Evolutionary conservation across 1,140 invertebrate genomes (phyloP).

Genomic region (Ceratosolen solmsi): DNA sequence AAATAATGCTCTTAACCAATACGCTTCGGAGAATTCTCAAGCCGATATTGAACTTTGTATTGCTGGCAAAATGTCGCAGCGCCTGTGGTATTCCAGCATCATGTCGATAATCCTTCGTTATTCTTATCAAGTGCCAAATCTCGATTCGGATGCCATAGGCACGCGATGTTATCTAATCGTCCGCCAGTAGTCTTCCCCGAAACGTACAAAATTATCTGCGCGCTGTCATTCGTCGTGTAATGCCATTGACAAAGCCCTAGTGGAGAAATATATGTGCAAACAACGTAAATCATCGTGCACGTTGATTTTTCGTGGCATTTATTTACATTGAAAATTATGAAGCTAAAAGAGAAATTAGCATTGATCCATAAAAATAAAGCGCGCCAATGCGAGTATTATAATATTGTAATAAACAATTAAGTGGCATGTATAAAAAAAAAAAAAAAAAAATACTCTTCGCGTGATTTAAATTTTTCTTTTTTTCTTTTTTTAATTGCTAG

Average conservation of each 20-base stretch:
- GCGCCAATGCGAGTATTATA: slow-evolving; percentile 28
- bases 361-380: slow-evolving; percentile 6
- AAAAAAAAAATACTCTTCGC: slow-evolving; percentile 36
- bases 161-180: too few species aligned
- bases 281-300: slow-evolving; percentile 33
- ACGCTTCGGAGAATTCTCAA: too few species aligned
- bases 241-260: neutral
- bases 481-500: neutral
- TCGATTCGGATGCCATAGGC: neutral
- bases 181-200: slow-evolving; percentile 45
- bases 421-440: slow-evolving; percentile 47
- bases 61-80: slow-evolving; percentile 35
- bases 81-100: neutral
- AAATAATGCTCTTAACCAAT: too few species aligned
- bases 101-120: slow-evolving; percentile 20
- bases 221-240: too few species aligned
- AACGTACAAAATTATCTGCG: slow-evolving; percentile 30
- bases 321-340: slow-evolving; percentile 30
- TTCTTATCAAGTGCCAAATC: slow-evolving; percentile 34
- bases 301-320: slow-evolving; percentile 35
- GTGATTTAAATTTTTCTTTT: slow-evolving; percentile 4
- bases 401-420: slow-evolving; percentile 20
- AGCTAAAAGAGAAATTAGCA: neutral
- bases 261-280: slow-evolving; percentile 15
- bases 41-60: too few species aligned